Percentiles rank a stretch among this genome's conserved stretches.
phyloP scores from a whole-genome alignment of 2,888 invertebrate genomes.

The Lepidocyrtoides sp. region DNA sequence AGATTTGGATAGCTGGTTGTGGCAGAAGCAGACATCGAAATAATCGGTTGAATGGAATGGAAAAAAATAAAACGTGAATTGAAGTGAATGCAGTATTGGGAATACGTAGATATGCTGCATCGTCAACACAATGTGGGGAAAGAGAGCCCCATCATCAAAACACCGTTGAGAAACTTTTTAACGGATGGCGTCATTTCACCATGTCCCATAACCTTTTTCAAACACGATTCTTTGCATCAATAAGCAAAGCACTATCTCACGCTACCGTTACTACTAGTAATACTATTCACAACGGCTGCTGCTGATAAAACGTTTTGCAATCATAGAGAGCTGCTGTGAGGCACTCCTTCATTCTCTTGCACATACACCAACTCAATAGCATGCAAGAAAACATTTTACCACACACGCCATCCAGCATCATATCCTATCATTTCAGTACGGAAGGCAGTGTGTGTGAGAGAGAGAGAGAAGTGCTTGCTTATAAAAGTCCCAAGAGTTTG shows the following conservation, averaged over 20 bases:
- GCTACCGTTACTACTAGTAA: not conserved
- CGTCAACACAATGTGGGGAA: not conserved
- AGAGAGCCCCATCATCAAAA: not conserved
- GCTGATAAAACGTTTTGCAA: slow-evolving; percentile 12
- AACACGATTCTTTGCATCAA: slow-evolving; percentile 49
- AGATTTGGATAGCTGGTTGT: slow-evolving; percentile 46
- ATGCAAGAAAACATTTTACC: slow-evolving; percentile 48
- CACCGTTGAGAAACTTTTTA: slow-evolving; percentile 43
- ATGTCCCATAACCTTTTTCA: slow-evolving; percentile 30
- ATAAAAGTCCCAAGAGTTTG: slow-evolving; percentile 58
- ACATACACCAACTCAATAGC: not conserved
- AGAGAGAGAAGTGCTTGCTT: not conserved
- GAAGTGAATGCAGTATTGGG: slow-evolving; percentile 26
- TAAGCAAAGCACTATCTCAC: slow-evolving; percentile 39
- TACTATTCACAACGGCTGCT: not conserved
- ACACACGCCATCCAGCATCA: slow-evolving; percentile 37
- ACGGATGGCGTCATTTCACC: not conserved
- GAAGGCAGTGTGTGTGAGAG: not conserved
- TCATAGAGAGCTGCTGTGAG: not conserved
- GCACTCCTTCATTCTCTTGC: not conserved
- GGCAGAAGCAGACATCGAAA: slow-evolving; percentile 61
- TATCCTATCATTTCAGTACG: slow-evolving; percentile 10
- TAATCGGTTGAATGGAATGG: slow-evolving; percentile 78
- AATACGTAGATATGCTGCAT: not conserved
- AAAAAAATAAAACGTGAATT: slow-evolving; percentile 47